A percentile compares a stretch with the other conserved stretches of the same genome.
Evolutionary conservation across 2,113 vertebrate genomes (phyloP).

Genomic region (Anthoscopus minutus): DNA sequence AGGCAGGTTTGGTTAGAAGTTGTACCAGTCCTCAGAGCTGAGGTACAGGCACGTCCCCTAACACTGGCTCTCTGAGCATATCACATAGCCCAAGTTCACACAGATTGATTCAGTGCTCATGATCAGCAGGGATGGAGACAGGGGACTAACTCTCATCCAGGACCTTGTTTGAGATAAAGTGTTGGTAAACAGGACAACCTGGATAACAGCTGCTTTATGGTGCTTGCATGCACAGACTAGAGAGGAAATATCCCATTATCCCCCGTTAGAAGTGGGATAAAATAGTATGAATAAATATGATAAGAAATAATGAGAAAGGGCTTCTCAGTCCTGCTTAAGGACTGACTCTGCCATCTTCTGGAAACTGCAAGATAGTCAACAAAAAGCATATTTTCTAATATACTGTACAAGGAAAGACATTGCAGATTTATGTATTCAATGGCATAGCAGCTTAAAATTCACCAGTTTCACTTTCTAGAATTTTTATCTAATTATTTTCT

Average conservation of each 20-base stretch:
- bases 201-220: not conserved
- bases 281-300: not conserved
- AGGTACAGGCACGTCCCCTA: not conserved
- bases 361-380: not conserved
- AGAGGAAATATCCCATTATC: not conserved
- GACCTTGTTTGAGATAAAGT: not conserved
- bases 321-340: not conserved
- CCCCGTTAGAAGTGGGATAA: not conserved
- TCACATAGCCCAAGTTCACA: not conserved
- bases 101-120: not conserved
- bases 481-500: not conserved
- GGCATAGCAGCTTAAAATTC: not conserved
- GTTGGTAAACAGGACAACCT: not conserved
- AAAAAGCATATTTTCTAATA: not conserved
- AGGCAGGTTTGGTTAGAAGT: not conserved
- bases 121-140: not conserved
- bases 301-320: not conserved
- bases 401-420: not conserved
- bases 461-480: not conserved
- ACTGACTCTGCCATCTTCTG: constrained; percentile 34
- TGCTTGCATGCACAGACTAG: not conserved
- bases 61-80: not conserved
- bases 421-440: not conserved
- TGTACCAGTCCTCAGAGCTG: not conserved
- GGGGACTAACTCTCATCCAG: not conserved